Conservation (phyloP, 2,113 vertebrate genomes). For the Numida meleagris region DNA sequence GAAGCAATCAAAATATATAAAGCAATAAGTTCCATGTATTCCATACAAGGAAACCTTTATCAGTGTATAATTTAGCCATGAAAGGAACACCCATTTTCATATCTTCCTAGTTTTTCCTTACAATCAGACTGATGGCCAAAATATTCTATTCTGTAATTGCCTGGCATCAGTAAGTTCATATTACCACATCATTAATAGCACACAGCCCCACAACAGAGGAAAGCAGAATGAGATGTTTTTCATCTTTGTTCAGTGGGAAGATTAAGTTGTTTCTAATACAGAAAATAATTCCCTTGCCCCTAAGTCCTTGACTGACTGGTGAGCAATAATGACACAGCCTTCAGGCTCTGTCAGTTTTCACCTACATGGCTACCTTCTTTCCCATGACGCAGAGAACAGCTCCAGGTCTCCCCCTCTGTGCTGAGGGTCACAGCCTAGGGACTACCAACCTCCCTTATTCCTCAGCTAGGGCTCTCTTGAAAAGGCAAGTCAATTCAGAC, state of each 20-base stretch:
- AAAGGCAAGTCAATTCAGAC: not conserved
- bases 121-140: not conserved
- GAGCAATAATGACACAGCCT: not conserved
- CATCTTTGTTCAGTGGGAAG: not conserved
- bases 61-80: not conserved
- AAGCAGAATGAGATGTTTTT: not conserved
- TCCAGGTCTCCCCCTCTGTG: not conserved
- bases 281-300: not conserved
- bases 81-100: not conserved
- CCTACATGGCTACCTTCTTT: not conserved
- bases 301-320: not conserved
- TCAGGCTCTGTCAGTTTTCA: not conserved
- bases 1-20: not conserved
- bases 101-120: not conserved
- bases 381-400: not conserved
- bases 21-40: not conserved
- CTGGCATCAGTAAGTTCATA: not conserved
- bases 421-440: not conserved
- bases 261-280: not conserved
- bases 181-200: not conserved
- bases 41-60: not conserved
- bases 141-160: not conserved
- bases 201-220: not conserved
- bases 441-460: not conserved
- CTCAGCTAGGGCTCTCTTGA: not conserved